Base-by-base conservation (phyloP, 1,140 invertebrate genomes). In the Campoletis sonorensis region DNA sequence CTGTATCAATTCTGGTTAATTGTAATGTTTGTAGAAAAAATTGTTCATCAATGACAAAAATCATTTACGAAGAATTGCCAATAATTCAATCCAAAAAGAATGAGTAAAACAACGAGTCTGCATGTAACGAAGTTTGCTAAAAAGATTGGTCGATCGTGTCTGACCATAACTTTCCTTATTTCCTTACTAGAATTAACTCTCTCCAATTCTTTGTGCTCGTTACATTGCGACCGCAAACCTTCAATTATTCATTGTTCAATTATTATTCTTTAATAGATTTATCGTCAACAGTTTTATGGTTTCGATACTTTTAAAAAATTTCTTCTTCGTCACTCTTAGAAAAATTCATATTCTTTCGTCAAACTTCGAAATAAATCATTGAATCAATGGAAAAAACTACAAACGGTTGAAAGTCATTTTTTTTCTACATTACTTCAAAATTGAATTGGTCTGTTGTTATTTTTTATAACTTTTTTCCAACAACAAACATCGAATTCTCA, bases 101-200 rank as follows among this genome's bases (percentile, higher is more conserved):
- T 45, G 40, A 45, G 5, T n/a, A 13, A 26, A 26, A 64, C n/a
- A 64, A 64, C 7, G n/a, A 64, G 51, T 8, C 51, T n/a, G 16
- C 23, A 64, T 64, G 13, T 23, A 26, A 26, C 21, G 4, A 23
- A 26, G 61, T 64, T 26, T 10, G 23, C 21, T n/a, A 26, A 64
- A 64, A 64, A 26, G 23, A 64, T 64, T 26, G 23, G n/a, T 23
- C n/a, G 61, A 64, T 64, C 61, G 61, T 64, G 61, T 26, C 61
- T 64, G 61, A 23, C 61, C 61, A 15, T 64, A 64, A 64, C 61
- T 64, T 64, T 64, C 61, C 61, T 64, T 26, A 64, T 64, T 64
- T 27, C 23, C 61, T 64, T 26, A 26, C n/a, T 23, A 26, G 11
- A 27, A 64, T 64, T 54, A 54, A 54, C 51, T 54, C 51, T 54